Percentiles rank a stretch among this genome's conserved stretches.
Evolutionary conservation across 2,888 invertebrate species (phyloP).

Genomic region (Clunio marinus): DNA sequence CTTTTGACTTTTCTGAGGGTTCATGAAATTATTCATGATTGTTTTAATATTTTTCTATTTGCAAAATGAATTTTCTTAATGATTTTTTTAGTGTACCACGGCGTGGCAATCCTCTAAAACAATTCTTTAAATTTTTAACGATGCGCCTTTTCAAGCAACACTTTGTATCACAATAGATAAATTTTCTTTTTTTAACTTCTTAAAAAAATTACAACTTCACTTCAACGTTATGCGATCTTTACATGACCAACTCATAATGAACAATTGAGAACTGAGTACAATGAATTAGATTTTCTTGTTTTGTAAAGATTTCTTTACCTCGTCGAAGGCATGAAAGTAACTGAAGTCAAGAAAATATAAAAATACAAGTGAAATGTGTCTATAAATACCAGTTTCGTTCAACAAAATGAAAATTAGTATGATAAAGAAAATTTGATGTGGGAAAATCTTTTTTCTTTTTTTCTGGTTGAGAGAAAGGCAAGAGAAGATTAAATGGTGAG

Average conservation of each 20-base stretch:
- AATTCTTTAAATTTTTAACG: too few relatives aligned
- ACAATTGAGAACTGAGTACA: neutral
- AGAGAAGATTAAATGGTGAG: too few relatives aligned
- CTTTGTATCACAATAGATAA: too few relatives aligned
- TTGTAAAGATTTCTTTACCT: neutral
- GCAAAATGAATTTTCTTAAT: neutral
- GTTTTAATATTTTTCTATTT: neutral
- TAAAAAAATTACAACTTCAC: too few relatives aligned
- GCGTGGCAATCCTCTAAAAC: too few relatives aligned
- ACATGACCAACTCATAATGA: conserved; percentile 7
- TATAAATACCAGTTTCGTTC: conserved; percentile 11
- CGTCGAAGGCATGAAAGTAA: neutral
- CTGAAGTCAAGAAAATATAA: conserved; percentile 10
- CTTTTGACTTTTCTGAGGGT: conserved; percentile 11
- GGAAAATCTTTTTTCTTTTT: neutral
- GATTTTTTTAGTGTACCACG: too few relatives aligned
- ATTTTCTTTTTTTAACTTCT: too few relatives aligned
- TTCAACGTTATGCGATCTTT: neutral
- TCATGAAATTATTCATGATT: conserved; percentile 25
- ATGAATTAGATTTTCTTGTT: neutral
- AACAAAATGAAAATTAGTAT: conserved; percentile 6
- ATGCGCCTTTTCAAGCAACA: too few relatives aligned
- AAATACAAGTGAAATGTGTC: conserved; percentile 21
- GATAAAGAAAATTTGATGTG: conserved; percentile 4
- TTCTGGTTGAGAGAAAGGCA: too few relatives aligned